These are phyloP conservation scores for Drosophila siamana DNA, from an alignment of 2,888 invertebrate genomes.

Conservation along the genomic window DNA sequence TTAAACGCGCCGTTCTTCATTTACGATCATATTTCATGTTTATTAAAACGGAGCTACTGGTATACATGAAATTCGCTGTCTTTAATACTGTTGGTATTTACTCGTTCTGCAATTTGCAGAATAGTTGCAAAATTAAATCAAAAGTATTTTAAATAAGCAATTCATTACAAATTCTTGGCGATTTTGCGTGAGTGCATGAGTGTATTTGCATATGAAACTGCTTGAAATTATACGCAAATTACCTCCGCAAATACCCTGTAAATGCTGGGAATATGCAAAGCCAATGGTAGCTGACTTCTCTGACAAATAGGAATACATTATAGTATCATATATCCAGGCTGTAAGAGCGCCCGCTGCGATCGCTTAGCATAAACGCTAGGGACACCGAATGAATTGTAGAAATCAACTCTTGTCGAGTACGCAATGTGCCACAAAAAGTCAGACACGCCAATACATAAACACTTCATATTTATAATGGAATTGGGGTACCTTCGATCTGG, in stretches of 20 bases:
- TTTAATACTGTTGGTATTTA: no score
- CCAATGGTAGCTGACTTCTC: not conserved
- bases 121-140: not conserved
- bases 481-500: slow-evolving; percentile 13
- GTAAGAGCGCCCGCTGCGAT: not conserved
- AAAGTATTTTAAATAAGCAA: slow-evolving; percentile 2
- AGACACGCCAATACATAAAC: slow-evolving; percentile 9
- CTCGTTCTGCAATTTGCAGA: not conserved
- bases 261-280: not conserved
- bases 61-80: not conserved
- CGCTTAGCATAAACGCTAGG: slow-evolving; percentile 1
- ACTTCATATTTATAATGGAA: slow-evolving; percentile 12
- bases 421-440: not conserved
- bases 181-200: slow-evolving; percentile 6
- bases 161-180: not conserved
- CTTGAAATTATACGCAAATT: not conserved
- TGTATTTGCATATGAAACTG: slow-evolving; percentile 6
- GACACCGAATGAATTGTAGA: slow-evolving; percentile 7
- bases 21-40: slow-evolving; percentile 18
- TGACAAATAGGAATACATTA: slow-evolving; percentile 2
- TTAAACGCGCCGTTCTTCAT: not conserved
- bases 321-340: slow-evolving; percentile 2
- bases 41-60: slow-evolving; percentile 20
- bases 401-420: slow-evolving; percentile 8
- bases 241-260: slow-evolving; percentile 3